Evolutionary conservation across 2,888 invertebrate genomes (phyloP).

Genomic region (Liopterus haemorrhoidalis): DNA sequence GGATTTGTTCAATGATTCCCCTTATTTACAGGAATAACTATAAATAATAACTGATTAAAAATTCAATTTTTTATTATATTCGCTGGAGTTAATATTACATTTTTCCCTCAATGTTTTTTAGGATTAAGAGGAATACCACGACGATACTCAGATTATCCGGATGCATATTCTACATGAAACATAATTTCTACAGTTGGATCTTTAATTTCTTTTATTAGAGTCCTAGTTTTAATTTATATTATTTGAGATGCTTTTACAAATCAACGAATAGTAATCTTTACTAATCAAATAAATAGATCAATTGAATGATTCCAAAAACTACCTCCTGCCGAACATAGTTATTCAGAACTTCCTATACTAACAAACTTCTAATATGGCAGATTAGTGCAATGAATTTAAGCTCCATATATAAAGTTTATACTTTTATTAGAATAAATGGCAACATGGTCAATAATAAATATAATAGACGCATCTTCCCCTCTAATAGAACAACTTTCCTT

Average conservation of each 20-base stretch:
- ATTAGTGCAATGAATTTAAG: slow-evolving; percentile 61
- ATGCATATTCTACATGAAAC: slow-evolving; percentile 62
- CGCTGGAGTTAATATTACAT: slow-evolving; percentile 70
- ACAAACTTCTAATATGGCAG: slow-evolving; percentile 59
- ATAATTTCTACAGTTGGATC: slow-evolving; percentile 62
- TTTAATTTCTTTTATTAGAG: slow-evolving; percentile 54
- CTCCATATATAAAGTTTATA: slow-evolving; percentile 57
- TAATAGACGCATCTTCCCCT: slow-evolving; percentile 58
- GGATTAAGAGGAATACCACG: slow-evolving; percentile 68
- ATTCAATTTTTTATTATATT: slow-evolving; percentile 68
- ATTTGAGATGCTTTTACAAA: slow-evolving; percentile 56
- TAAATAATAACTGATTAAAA: slow-evolving; percentile 58
- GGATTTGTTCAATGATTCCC: slow-evolving; percentile 66
- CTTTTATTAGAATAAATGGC: slow-evolving; percentile 59
- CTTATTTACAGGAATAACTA: slow-evolving; percentile 56
- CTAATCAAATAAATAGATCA: slow-evolving; percentile 50
- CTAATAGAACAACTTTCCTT: slow-evolving; percentile 62
- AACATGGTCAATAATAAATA: slow-evolving; percentile 52
- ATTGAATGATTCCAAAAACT: slow-evolving; percentile 58
- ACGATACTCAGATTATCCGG: slow-evolving; percentile 69
- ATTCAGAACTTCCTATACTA: slow-evolving; percentile 54
- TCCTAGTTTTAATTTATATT: slow-evolving; percentile 56
- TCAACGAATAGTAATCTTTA: slow-evolving; percentile 49
- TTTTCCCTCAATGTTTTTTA: slow-evolving; percentile 75
- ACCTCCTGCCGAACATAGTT: slow-evolving; percentile 56